A percentile compares a stretch with the other conserved stretches of the same genome.
These are phyloP conservation scores for Notospermus geniculatus DNA, from an alignment of 1,140 invertebrate species.

Conservation along the genomic window DNA sequence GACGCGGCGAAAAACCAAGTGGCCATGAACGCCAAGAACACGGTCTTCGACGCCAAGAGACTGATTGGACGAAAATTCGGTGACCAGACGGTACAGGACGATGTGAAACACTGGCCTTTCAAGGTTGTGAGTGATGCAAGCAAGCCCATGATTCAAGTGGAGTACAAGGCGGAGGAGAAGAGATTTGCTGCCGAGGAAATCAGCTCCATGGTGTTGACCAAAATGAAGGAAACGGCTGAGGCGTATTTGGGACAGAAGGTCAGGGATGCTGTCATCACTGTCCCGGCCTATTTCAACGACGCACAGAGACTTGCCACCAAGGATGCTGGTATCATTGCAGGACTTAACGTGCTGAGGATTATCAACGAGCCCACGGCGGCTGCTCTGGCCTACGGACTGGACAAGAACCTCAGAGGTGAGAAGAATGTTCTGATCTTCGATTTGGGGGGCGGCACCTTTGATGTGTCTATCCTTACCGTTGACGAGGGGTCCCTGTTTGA, in stretches of 20 bases:
- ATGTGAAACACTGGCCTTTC: slow-evolving; percentile 63
- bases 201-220: too few relatives aligned
- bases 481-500: too few relatives aligned
- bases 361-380: slow-evolving; percentile 51
- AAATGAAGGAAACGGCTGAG: too few relatives aligned
- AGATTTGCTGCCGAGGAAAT: slow-evolving; percentile 88
- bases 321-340: too few relatives aligned
- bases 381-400: slow-evolving; percentile 46
- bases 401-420: too few relatives aligned
- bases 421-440: too few relatives aligned
- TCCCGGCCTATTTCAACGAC: too few relatives aligned
- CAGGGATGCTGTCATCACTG: slow-evolving; percentile 22
- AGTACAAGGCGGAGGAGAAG: slow-evolving; percentile 88
- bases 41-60: too few relatives aligned
- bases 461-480: slow-evolving; percentile 35
- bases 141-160: slow-evolving; percentile 77
- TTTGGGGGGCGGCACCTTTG: slow-evolving; percentile 59
- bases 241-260: slow-evolving; percentile 74
- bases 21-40: slow-evolving; percentile 87
- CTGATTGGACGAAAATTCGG: slow-evolving; percentile 75
- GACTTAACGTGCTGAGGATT: slow-evolving; percentile 55
- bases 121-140: slow-evolving; percentile 77
- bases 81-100: slow-evolving; percentile 65
- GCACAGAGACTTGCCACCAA: too few relatives aligned
- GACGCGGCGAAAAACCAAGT: too few relatives aligned